phyloP scores from a whole-genome alignment of 2,797 vertebrate species.

The Crocidura indochinensis region DNA sequence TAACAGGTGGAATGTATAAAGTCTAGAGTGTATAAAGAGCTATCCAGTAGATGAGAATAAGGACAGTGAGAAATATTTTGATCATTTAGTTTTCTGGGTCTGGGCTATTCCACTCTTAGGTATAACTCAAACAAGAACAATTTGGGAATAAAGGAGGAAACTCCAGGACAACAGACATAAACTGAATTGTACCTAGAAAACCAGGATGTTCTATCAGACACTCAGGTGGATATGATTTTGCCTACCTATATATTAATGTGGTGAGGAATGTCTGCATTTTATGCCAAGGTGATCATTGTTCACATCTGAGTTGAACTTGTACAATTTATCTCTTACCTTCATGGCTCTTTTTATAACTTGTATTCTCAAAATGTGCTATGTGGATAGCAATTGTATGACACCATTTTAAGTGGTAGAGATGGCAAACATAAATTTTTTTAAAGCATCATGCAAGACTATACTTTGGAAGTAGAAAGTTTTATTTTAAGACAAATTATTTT shows the following conservation, averaged over 20 bases:
- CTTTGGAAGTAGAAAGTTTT: slow-evolving; percentile 41
- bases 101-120: neutral
- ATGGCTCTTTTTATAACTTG: neutral
- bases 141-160: neutral
- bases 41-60: slow-evolving; percentile 12
- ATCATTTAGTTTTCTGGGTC: neutral
- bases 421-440: slow-evolving; percentile 18
- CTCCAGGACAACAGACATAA: neutral
- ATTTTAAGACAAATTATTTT: slow-evolving; percentile 49
- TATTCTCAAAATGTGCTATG: neutral
- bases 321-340: neutral
- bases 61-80: neutral
- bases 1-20: neutral
- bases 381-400: neutral
- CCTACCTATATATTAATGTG: neutral
- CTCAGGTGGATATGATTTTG: neutral
- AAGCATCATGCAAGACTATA: neutral
- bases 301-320: neutral
- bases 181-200: neutral
- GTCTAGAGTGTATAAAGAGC: neutral
- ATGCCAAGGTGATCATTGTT: slow-evolving; percentile 5
- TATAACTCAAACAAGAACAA: neutral
- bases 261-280: neutral
- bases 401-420: slow-evolving; percentile 12
- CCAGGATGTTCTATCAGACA: neutral